Conservation (phyloP, 2,888 invertebrate genomes). For the Altica lythri region DNA sequence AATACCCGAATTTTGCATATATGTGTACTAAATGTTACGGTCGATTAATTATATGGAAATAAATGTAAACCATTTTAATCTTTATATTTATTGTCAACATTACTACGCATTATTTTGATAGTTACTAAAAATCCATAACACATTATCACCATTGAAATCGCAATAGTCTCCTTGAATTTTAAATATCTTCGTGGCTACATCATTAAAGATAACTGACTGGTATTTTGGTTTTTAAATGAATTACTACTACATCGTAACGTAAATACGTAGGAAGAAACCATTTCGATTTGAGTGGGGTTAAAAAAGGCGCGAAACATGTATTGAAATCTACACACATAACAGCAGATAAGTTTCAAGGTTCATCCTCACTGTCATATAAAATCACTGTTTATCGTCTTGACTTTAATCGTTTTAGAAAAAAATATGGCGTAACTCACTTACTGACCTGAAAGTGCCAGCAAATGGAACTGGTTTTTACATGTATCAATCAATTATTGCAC, state of each 20-base stretch:
- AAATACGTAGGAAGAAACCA: no score
- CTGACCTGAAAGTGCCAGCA: background rate
- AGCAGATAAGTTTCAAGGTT: slow-evolving; percentile 16
- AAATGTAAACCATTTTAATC: no score
- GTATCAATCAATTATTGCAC: no score
- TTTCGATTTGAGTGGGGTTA: background rate
- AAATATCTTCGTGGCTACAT: background rate
- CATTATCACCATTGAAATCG: no score
- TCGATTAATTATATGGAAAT: no score
- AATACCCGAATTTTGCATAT: no score
- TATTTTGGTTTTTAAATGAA: slow-evolving; percentile 1
- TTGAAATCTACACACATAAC: slow-evolving; percentile 2
- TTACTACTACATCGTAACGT: background rate
- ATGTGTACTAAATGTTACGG: no score
- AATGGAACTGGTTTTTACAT: slow-evolving; percentile 2
- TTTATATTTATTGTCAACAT: no score
- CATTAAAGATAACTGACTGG: background rate
- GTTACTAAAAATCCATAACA: no score
- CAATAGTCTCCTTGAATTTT: no score
- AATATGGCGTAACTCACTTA: background rate
- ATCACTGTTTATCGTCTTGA: slow-evolving; percentile 9
- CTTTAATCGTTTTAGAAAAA: slow-evolving; percentile 6
- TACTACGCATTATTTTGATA: no score
- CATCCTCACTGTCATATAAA: slow-evolving; percentile 9
- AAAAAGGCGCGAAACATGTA: slow-evolving; percentile 16